A percentile compares a stretch with the other conserved stretches of the same genome.
Evolutionary conservation across 2,797 vertebrate species (phyloP).

Genomic region (Sebastes steindachneri): DNA sequence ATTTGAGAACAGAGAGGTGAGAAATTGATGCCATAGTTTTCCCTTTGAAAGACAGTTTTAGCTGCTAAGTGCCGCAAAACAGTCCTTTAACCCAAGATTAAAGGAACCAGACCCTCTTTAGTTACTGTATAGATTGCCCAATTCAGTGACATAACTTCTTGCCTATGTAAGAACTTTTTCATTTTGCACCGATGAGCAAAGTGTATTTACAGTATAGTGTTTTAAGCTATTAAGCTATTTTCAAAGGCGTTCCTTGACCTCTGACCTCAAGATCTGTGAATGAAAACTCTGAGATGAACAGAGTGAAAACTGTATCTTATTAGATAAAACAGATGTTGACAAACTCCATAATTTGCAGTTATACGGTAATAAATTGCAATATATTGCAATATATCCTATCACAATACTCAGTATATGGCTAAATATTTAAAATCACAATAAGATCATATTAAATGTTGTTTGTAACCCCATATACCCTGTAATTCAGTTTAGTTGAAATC

Average conservation of each 20-base stretch:
- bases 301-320: too few relatives aligned
- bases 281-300: too few relatives aligned
- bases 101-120: constrained; percentile 17
- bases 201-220: constrained; percentile 20
- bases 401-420: too few relatives aligned
- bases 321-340: too few relatives aligned
- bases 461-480: background rate
- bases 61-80: background rate
- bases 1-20: background rate
- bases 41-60: constrained; percentile 1
- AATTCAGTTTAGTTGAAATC: background rate
- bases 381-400: too few relatives aligned
- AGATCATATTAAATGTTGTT: too few relatives aligned
- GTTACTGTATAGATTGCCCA: background rate
- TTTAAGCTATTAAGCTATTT: constrained; percentile 9
- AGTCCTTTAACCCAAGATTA: constrained; percentile 18
- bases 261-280: too few relatives aligned
- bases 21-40: background rate
- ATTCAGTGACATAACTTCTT: constrained; percentile 19
- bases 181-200: constrained; percentile 33
- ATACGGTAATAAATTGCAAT: too few relatives aligned
- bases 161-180: constrained; percentile 18
- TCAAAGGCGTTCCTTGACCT: too few relatives aligned
- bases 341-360: too few relatives aligned
- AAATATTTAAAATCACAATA: too few relatives aligned